These are phyloP conservation scores for Aldabrachelys gigantea DNA, from an alignment of 2,113 vertebrate species.

Conservation along the genomic window DNA sequence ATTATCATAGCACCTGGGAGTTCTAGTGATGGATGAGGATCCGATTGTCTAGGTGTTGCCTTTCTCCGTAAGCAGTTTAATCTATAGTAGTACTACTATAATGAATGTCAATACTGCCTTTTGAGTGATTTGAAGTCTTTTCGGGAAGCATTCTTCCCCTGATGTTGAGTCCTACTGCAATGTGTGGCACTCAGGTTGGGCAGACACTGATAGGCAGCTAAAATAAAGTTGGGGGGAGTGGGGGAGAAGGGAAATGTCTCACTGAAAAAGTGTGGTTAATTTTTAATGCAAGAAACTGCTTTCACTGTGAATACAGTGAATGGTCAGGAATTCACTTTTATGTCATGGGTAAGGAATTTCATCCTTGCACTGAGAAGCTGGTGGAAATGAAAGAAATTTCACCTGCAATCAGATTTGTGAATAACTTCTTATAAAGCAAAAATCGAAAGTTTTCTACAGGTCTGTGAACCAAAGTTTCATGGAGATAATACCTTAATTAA, in stretches of 20 bases:
- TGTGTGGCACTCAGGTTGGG: neutral
- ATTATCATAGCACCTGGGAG: neutral
- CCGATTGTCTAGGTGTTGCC: neutral
- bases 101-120: neutral
- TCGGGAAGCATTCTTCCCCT: neutral
- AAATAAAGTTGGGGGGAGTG: neutral
- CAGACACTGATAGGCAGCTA: neutral
- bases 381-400: neutral
- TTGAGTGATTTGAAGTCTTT: neutral
- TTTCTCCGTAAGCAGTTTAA: neutral
- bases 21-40: neutral
- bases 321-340: neutral
- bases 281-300: neutral
- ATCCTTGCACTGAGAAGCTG: neutral
- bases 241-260: neutral
- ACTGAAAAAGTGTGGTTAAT: neutral
- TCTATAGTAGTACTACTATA: neutral
- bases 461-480: neutral
- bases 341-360: neutral
- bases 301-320: neutral
- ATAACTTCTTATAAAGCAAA: neutral
- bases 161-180: neutral
- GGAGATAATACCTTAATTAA: neutral
- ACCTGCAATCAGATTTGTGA: neutral
- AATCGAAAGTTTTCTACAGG: neutral